Conservation (phyloP, 2,888 invertebrate genomes). For the Drosophila formosana region DNA sequence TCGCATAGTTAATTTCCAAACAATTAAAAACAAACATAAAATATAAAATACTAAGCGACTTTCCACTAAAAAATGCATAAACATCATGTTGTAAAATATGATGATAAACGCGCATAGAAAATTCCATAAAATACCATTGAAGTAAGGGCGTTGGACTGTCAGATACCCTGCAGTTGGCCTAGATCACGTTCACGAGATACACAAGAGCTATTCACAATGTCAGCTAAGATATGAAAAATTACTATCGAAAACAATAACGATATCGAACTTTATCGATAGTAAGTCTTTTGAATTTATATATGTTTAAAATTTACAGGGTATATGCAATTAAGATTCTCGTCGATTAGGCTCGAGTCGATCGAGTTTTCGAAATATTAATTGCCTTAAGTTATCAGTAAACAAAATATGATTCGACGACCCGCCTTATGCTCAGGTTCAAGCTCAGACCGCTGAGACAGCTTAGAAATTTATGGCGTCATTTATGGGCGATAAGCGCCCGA, state of each 20-base stretch:
- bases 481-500: slow-evolving; percentile 58
- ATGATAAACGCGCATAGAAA: slow-evolving; percentile 35
- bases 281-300: not conserved
- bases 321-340: not conserved
- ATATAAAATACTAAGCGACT: slow-evolving; percentile 58
- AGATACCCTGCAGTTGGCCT: slow-evolving; percentile 16
- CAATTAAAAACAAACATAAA: slow-evolving; percentile 56
- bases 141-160: slow-evolving; percentile 22
- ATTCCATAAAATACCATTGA: slow-evolving; percentile 52
- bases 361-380: slow-evolving; percentile 27
- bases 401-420: slow-evolving; percentile 49
- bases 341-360: not conserved
- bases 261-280: not conserved
- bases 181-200: slow-evolving; percentile 9
- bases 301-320: not conserved
- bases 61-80: slow-evolving; percentile 40
- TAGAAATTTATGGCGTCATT: slow-evolving; percentile 69
- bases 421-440: slow-evolving; percentile 61
- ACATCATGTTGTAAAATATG: slow-evolving; percentile 30
- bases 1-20: slow-evolving; percentile 60
- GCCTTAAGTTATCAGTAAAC: slow-evolving; percentile 52
- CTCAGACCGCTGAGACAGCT: slow-evolving; percentile 48
- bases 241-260: not conserved
- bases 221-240: not conserved
- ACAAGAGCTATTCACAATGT: slow-evolving; percentile 3